Percentiles rank a stretch among this genome's conserved stretches.
phyloP scores from a whole-genome alignment of 2,888 invertebrate genomes.

The Phymatocera aterrima region DNA sequence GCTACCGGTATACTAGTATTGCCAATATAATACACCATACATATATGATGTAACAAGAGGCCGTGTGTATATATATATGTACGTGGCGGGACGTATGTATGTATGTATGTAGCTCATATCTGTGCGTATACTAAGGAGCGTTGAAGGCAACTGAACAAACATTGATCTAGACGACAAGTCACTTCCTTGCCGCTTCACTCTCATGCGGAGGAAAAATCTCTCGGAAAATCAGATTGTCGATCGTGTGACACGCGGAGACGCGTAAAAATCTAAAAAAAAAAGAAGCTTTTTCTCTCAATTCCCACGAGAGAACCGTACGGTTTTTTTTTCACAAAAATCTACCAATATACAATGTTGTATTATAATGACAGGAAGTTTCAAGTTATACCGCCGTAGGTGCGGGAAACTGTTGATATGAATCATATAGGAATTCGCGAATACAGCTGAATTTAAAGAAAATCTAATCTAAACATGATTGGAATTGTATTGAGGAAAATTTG shows the following conservation, averaged over 20 bases:
- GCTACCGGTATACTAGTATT: too few relatives aligned
- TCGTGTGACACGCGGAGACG: conserved; percentile 3
- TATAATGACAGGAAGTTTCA: background rate
- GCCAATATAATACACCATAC: too few relatives aligned
- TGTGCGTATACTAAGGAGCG: background rate
- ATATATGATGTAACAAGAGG: too few relatives aligned
- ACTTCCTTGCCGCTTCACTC: background rate
- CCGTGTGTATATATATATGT: background rate
- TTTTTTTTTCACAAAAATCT: background rate
- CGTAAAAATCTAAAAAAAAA: background rate
- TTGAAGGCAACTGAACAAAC: conserved; percentile 22
- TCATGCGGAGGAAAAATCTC: background rate
- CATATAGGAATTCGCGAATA: too few relatives aligned
- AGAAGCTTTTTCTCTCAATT: background rate
- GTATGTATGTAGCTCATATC: background rate
- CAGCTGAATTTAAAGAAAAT: too few relatives aligned
- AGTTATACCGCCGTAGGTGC: background rate
- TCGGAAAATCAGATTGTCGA: background rate
- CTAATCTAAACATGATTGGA: too few relatives aligned
- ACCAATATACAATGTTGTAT: background rate
- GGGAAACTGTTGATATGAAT: too few relatives aligned
- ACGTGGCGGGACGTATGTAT: background rate
- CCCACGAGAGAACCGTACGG: conserved; percentile 18
- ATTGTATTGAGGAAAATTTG: too few relatives aligned
- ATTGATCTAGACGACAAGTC: conserved; percentile 22